These are phyloP conservation scores for Rhabdornis inornatus DNA, from an alignment of 2,113 vertebrate genomes.

Conservation along the genomic window DNA sequence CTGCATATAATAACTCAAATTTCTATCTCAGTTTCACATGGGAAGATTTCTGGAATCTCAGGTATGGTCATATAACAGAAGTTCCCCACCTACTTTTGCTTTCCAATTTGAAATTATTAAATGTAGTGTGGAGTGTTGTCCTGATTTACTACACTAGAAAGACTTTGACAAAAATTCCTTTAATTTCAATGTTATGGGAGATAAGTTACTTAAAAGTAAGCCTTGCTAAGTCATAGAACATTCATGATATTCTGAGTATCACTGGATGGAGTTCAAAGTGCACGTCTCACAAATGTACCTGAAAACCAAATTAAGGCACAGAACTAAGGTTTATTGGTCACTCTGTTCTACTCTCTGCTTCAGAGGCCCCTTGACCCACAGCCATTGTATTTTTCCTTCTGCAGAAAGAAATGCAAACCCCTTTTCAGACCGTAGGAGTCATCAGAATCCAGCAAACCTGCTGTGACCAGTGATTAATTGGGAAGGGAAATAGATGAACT, in stretches of 20 bases:
- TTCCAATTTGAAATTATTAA: neutral
- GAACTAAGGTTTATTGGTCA: neutral
- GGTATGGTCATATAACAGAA: neutral
- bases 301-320: neutral
- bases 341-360: neutral
- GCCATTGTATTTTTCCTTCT: neutral
- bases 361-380: neutral
- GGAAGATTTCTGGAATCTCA: neutral
- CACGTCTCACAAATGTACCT: neutral
- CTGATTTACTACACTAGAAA: neutral
- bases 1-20: neutral
- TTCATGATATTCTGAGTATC: neutral
- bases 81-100: neutral
- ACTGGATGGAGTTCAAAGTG: neutral
- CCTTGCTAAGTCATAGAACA: neutral
- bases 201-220: neutral
- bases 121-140: neutral
- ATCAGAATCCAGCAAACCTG: neutral
- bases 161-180: neutral
- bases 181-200: neutral
- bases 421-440: neutral
- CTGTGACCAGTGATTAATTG: neutral
- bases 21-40: neutral
- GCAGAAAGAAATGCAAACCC: neutral
- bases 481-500: neutral